Evolutionary conservation across 2,113 vertebrate species (phyloP), one percentile per base, ranked within the genome.

Genomic region (Entelurus aequoreus): DNA sequence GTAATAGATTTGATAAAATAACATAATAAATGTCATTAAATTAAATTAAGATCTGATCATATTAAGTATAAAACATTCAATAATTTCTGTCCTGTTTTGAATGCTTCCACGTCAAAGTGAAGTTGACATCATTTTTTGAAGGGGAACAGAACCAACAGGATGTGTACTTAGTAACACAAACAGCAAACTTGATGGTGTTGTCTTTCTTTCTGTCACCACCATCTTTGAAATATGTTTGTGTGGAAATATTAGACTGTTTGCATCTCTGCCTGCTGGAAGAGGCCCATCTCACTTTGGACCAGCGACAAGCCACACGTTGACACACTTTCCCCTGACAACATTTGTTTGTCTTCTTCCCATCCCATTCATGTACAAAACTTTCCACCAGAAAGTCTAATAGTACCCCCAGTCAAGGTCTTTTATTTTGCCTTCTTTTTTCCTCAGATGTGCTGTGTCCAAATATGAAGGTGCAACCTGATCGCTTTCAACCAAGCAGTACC

Each of bases 381-480:
- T 28, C 28, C 28, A 28, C 28, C 28, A 28, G 28, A 28, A 28
- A 28, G 28, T 28, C 28, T 28, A 28, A 28, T 28, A 28, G 28
- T 28, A 28, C 28, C 1, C 28, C 28, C 28, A 28, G 28, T 28
- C 28, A 28, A 28, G 2, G 28, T 28, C 4, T 28, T 28, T 28
- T 51, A 51, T 37, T 5, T 59, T 53, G 60, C 49, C 52, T 48
- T 14, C 4, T 44, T 88, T 71, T 84, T 48, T 71, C 83, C 84
- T 40, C 88, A 99, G 97, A 99, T 76, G 94, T 98, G 46, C 87
- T 99, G 46, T 99, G 97, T 81, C 97, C 95, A 19, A 98, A 96
- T 21, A 92, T 99, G 81, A 93, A 88, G 0, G 90, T 99, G 35
- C 92, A 93, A 80, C 91, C 93, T 49, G 93, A 96, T 19, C 91